A percentile compares a stretch with the other conserved stretches of the same genome.
These are phyloP conservation scores for Nycteola revayana DNA, from an alignment of 2,888 invertebrate species.

Conservation along the genomic window DNA sequence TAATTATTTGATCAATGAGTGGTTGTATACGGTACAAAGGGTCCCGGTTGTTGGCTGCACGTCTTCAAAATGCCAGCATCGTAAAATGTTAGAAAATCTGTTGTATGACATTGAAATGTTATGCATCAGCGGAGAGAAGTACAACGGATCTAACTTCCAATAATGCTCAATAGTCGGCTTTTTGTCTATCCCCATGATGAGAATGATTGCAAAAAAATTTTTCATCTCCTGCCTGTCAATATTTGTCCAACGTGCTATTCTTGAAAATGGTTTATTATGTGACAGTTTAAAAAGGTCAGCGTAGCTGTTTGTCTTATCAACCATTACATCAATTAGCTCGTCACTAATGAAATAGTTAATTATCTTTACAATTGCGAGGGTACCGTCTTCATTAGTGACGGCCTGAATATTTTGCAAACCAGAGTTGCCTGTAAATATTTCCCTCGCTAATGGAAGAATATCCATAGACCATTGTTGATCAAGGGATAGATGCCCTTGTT, in stretches of 20 bases:
- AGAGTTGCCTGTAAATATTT: no score
- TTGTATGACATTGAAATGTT: conserved; percentile 24
- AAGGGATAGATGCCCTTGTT: no score
- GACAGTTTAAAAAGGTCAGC: conserved; percentile 11
- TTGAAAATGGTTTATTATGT: conserved; percentile 8
- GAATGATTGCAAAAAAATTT: conserved; percentile 17
- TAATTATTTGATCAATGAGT: no score
- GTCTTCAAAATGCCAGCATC: conserved; percentile 29
- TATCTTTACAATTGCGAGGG: no score
- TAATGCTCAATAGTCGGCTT: conserved; percentile 20
- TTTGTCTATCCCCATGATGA: conserved; percentile 17
- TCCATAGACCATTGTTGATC: no score
- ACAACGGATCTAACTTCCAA: conserved; percentile 23
- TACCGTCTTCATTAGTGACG: no score
- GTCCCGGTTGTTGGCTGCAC: no score
- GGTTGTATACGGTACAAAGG: no score
- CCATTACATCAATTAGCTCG: conserved; percentile 13
- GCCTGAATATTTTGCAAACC: no score
- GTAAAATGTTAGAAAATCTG: conserved; percentile 17
- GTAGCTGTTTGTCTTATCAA: conserved; percentile 14
- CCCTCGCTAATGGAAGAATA: no score
- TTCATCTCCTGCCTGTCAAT: conserved; percentile 15
- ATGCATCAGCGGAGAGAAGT: conserved; percentile 22
- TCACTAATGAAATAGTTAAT: conserved; percentile 9
- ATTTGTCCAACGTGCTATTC: conserved; percentile 13